Percentiles rank a stretch among this genome's conserved stretches.
phyloP scores from a whole-genome alignment of 2,888 invertebrate species.

The Acleris emargana region DNA sequence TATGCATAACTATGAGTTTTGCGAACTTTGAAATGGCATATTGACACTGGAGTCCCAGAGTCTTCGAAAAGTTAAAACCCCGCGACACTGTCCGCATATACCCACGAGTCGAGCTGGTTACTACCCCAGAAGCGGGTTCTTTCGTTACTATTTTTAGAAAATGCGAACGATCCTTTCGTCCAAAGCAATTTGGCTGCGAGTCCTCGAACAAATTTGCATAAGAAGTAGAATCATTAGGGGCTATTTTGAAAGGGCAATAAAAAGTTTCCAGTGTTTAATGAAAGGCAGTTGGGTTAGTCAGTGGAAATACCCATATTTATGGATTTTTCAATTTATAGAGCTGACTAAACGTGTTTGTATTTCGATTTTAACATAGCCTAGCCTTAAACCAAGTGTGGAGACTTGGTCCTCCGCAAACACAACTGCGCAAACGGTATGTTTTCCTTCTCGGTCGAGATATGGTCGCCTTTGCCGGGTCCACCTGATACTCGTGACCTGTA shows the following conservation, averaged over 20 bases:
- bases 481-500: too few relatives aligned
- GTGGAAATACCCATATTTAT: conserved; percentile 2
- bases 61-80: background rate
- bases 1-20: too few relatives aligned
- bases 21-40: background rate
- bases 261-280: conserved; percentile 16
- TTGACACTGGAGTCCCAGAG: background rate
- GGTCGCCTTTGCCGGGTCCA: too few relatives aligned
- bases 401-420: too few relatives aligned
- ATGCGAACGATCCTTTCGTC: conserved; percentile 21
- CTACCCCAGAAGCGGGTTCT: background rate
- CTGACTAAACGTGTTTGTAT: too few relatives aligned
- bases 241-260: conserved; percentile 20
- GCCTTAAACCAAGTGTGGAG: too few relatives aligned
- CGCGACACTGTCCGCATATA: conserved; percentile 19
- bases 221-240: conserved; percentile 25
- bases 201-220: conserved; percentile 30
- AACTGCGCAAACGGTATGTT: too few relatives aligned
- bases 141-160: conserved; percentile 32
- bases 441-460: too few relatives aligned
- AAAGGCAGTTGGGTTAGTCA: conserved; percentile 7
- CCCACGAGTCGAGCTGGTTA: conserved; percentile 9
- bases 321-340: background rate
- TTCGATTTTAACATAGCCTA: too few relatives aligned
- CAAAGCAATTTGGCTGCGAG: conserved; percentile 24